phyloP scores from a whole-genome alignment of 1,140 invertebrate genomes.

The Trachymyrmex septentrionalis region DNA sequence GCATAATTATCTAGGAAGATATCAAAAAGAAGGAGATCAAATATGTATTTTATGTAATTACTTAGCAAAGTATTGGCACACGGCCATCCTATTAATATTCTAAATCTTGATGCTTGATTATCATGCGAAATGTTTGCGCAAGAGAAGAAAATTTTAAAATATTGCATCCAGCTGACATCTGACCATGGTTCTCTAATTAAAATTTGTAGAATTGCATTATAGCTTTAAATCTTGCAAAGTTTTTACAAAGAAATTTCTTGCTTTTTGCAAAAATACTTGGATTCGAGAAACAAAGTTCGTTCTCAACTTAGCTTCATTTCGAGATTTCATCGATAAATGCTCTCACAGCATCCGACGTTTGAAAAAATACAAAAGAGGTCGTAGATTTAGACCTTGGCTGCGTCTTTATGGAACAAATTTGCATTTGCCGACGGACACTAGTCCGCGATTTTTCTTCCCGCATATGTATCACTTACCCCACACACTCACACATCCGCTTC shows the following conservation, averaged over 20 bases:
- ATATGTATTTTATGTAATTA: slow-evolving; percentile 12
- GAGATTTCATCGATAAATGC: background rate
- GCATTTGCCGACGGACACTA: slow-evolving; percentile 25
- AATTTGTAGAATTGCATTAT: background rate
- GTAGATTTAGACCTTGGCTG: slow-evolving; percentile 50
- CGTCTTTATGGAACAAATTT: slow-evolving; percentile 53
- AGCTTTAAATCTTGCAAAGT: background rate
- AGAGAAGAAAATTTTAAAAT: background rate
- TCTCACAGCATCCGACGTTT: background rate
- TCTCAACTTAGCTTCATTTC: background rate
- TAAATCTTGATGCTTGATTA: background rate
- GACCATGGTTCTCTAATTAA: background rate
- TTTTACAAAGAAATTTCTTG: background rate
- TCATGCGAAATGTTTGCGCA: background rate
- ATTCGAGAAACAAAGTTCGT: background rate
- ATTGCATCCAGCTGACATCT: background rate
- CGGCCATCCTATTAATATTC: background rate
- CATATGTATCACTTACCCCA: background rate
- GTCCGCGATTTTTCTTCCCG: slow-evolving; percentile 20
- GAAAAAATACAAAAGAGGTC: slow-evolving; percentile 23
- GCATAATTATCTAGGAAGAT: background rate
- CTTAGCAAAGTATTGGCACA: background rate
- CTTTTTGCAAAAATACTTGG: background rate
- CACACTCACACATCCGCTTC: background rate
- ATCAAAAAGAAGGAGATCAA: no score